Conservation (phyloP, 1,140 invertebrate species). For the Arctopsyche grandis region DNA sequence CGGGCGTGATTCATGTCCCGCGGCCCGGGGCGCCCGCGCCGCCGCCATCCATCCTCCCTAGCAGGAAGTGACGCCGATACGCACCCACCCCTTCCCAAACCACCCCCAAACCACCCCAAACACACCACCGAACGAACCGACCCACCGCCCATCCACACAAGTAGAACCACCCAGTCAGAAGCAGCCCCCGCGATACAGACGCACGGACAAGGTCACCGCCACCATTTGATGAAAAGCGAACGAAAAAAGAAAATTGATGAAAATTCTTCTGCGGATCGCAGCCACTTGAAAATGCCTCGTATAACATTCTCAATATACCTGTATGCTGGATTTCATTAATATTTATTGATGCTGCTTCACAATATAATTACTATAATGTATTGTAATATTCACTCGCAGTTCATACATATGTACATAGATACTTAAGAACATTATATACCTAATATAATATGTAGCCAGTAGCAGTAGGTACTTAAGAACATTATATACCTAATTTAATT, state of each 20-base stretch:
- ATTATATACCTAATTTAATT: too few relatives aligned
- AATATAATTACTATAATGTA: too few relatives aligned
- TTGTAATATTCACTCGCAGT: too few relatives aligned
- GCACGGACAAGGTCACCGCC: background rate
- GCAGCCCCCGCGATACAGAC: background rate
- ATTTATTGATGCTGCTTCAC: too few relatives aligned
- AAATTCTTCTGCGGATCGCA: background rate
- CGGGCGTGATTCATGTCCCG: conserved; percentile 53
- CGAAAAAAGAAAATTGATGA: background rate
- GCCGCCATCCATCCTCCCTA: conserved; percentile 42
- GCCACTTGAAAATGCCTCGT: too few relatives aligned
- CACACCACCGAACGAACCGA: background rate
- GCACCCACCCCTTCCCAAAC: background rate
- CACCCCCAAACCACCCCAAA: background rate
- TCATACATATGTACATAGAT: too few relatives aligned
- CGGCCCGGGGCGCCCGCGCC: conserved; percentile 44
- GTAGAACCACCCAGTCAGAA: background rate
- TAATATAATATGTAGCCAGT: too few relatives aligned
- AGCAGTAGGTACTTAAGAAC: too few relatives aligned
- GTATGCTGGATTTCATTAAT: too few relatives aligned
- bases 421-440: too few relatives aligned
- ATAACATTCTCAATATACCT: too few relatives aligned
- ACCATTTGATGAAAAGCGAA: background rate
- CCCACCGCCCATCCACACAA: background rate
- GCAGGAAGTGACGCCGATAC: conserved; percentile 36